Evolutionary conservation across 2,797 vertebrate species (phyloP).

Genomic region (Pangasius macronema): DNA sequence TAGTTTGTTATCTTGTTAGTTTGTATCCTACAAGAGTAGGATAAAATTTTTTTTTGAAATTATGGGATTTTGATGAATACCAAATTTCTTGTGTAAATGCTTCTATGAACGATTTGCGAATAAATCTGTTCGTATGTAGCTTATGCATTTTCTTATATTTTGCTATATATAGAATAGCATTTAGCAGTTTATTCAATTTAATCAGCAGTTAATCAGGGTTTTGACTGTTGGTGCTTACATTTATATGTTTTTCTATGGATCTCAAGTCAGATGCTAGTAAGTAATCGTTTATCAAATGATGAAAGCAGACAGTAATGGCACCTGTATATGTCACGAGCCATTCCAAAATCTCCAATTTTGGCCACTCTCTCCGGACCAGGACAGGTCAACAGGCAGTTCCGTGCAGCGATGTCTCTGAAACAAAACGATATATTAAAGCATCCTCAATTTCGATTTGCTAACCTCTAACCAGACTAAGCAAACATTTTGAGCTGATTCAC

Average conservation of each 20-base stretch:
- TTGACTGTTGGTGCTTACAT: neutral
- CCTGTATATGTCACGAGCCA: conserved; percentile 94
- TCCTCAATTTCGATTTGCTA: neutral
- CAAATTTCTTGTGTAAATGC: neutral
- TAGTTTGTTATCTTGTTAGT: too few relatives aligned
- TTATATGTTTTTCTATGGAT: neutral
- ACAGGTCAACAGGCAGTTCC: conserved; percentile 90
- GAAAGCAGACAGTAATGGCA: conserved; percentile 54
- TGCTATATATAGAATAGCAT: neutral
- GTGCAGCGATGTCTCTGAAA: conserved; percentile 89
- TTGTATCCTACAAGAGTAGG: too few relatives aligned
- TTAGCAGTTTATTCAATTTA: neutral
- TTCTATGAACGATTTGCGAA: neutral
- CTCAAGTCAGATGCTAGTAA: neutral
- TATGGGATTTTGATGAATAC: too few relatives aligned
- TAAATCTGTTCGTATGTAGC: neutral
- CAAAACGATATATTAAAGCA: conserved; percentile 8
- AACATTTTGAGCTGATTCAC: neutral
- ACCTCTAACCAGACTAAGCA: neutral
- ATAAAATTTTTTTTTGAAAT: too few relatives aligned
- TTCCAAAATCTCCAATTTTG: conserved; percentile 93
- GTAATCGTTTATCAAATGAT: neutral
- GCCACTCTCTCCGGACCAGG: conserved; percentile 81
- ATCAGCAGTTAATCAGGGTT: neutral
- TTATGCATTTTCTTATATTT: neutral